Conservation (phyloP, 2,113 vertebrate species). For the Galbula dea region DNA sequence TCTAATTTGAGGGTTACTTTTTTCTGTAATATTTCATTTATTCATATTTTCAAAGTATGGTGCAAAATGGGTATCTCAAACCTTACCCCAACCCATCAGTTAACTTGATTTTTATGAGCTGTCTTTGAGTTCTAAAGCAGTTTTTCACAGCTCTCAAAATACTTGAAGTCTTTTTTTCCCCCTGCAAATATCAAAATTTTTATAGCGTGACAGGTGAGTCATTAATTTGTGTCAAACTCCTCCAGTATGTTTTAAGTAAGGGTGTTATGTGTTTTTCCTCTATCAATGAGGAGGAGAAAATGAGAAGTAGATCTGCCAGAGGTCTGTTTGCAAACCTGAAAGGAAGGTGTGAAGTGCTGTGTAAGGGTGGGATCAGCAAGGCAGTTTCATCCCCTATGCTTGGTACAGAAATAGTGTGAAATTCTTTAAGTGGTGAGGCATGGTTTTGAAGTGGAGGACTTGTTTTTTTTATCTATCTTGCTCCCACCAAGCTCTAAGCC, state of each 20-base stretch:
- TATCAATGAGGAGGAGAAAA: neutral
- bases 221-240: conserved; percentile 12
- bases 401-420: neutral
- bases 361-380: neutral
- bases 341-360: neutral
- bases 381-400: neutral
- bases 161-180: neutral
- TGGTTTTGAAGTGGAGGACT: neutral
- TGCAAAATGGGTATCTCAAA: neutral
- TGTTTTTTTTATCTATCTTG: neutral
- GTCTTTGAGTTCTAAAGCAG: neutral
- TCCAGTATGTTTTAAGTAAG: neutral
- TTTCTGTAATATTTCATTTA: neutral
- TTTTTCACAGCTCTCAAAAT: neutral
- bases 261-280: neutral
- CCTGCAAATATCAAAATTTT: neutral
- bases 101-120: neutral
- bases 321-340: conserved; percentile 38
- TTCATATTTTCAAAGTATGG: neutral
- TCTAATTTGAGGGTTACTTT: conserved; percentile 4
- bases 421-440: neutral
- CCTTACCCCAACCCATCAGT: neutral
- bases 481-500: neutral
- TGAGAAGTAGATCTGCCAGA: neutral
- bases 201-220: neutral